These are phyloP conservation scores for Chironex yamaguchii DNA, from an alignment of 30 jellyfish, hydroid and myxozoan species.

Conservation along the genomic window DNA sequence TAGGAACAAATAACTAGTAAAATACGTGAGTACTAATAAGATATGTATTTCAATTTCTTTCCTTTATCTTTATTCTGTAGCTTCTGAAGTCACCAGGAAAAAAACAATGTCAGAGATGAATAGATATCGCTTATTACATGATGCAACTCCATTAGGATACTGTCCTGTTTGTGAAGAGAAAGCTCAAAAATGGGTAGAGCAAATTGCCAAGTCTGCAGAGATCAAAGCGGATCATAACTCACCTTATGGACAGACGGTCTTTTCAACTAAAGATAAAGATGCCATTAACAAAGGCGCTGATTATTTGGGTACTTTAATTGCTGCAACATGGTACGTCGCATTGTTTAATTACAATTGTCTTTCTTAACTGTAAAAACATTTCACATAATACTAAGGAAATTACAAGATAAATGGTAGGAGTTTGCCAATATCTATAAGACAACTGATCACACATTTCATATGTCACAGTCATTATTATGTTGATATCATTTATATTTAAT, in stretches of 20 bases:
- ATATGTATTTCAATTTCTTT: too few species aligned
- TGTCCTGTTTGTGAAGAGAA: slow-evolving; percentile 93
- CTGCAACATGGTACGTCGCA: slow-evolving; percentile 98
- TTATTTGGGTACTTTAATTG: slow-evolving; percentile 91
- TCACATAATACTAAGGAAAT: too few species aligned
- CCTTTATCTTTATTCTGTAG: too few species aligned
- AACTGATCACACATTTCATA: too few species aligned
- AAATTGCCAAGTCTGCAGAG: slow-evolving; percentile 82
- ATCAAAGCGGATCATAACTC: slow-evolving; percentile 80
- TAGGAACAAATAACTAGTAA: too few species aligned
- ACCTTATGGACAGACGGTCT: slow-evolving; percentile 86
- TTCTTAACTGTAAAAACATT: too few species aligned
- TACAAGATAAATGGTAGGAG: too few species aligned
- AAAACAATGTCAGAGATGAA: slow-evolving; percentile 91
- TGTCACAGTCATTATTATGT: too few species aligned
- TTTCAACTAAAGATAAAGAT: slow-evolving; percentile 76
- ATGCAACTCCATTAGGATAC: slow-evolving; percentile 92
- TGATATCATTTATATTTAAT: too few species aligned
- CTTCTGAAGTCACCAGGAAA: slow-evolving; percentile 73
- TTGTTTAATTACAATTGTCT: too few species aligned
- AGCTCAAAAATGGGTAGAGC: slow-evolving; percentile 87
- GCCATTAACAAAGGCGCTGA: slow-evolving; percentile 91
- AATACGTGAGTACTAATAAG: too few species aligned
- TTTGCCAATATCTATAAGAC: too few species aligned
- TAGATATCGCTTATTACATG: slow-evolving; percentile 96